These are phyloP conservation scores for Melanargia galathea DNA, from an alignment of 2,888 invertebrate genomes.

Conservation along the genomic window DNA sequence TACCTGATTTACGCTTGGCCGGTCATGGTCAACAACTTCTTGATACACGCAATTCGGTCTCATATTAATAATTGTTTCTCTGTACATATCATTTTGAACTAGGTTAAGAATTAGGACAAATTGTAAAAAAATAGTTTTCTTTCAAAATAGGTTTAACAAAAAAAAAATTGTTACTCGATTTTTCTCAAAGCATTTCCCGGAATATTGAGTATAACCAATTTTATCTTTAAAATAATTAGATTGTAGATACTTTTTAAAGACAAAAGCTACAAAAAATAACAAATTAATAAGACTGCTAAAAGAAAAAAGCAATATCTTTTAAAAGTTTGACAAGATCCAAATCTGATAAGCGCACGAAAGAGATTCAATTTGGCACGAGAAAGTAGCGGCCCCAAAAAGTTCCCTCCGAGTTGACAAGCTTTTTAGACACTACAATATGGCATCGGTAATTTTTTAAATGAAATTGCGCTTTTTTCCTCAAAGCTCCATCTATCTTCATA, in stretches of 20 bases:
- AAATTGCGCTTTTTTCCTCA: constrained; percentile 19
- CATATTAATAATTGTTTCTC: too few species aligned
- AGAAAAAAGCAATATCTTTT: constrained; percentile 60
- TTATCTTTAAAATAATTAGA: background rate
- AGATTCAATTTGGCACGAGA: constrained; percentile 66
- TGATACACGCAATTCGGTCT: too few species aligned
- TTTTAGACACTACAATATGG: constrained; percentile 39
- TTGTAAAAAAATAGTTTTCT: too few species aligned
- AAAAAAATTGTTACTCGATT: background rate
- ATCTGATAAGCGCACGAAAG: constrained; percentile 68
- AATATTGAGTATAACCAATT: background rate
- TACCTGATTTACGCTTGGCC: too few species aligned
- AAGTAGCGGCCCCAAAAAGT: constrained; percentile 65
- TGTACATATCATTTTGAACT: too few species aligned
- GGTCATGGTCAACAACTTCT: too few species aligned
- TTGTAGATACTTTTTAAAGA: background rate
- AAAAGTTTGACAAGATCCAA: constrained; percentile 68
- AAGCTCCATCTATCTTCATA: constrained; percentile 12
- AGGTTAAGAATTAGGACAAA: too few species aligned
- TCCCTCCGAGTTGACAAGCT: constrained; percentile 46
- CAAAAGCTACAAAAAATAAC: constrained; percentile 12
- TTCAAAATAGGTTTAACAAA: too few species aligned
- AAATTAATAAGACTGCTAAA: constrained; percentile 13
- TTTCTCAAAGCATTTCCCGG: background rate
- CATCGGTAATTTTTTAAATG: constrained; percentile 17